Base-by-base conservation (phyloP, 2,888 invertebrate genomes). In the Drosophila fulvimacula region DNA sequence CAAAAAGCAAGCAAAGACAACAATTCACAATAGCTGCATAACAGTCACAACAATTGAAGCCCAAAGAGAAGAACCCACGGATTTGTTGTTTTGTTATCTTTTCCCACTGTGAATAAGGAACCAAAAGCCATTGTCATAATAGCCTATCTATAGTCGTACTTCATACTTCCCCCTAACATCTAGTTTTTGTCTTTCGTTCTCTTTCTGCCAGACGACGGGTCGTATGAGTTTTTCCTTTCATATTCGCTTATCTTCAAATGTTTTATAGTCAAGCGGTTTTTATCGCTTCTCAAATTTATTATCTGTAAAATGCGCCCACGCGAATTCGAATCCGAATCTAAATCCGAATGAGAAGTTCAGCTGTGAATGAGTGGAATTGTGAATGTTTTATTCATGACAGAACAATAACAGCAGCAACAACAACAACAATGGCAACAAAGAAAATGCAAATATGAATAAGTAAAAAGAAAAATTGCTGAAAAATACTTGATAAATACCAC, bases 301-400 rank as follows among this genome's bases (percentile, higher is more conserved):
- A 86, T 86, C 83, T 82, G 69, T 71, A 75, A 73, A 76, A 69
- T 73, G 70, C 83, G 70, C 86, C 83, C 86, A 81, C 76, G 76
- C 81, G 48, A 82, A 79, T 77, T 69, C n/a, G 15, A 27, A 24
- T 21, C 11, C 78, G 46, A 82, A 30, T 30, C 68, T 10, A 11
- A 19, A 81, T 76, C 6, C 52, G 21, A 51, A 51, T 51, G 51
- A 15, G 51, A 36, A 34, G 15, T 51, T 34, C 21, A n/a, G 19
- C 9, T 52, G 38, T 65, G 51, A 51, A 32, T 51, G 36, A 13
- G 36, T 39, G 24, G 24, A 9, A 61, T 69, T 24, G 61, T 63
- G 60, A 69, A 60, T 81, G 81, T 52, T 55, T 53, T 48, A 74
- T 74, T 74, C 70, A 74, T 59, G 58, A 55, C 19, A 49, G 21